phyloP scores from a whole-genome alignment of 2,888 invertebrate species.

The Campoplex capitator region DNA sequence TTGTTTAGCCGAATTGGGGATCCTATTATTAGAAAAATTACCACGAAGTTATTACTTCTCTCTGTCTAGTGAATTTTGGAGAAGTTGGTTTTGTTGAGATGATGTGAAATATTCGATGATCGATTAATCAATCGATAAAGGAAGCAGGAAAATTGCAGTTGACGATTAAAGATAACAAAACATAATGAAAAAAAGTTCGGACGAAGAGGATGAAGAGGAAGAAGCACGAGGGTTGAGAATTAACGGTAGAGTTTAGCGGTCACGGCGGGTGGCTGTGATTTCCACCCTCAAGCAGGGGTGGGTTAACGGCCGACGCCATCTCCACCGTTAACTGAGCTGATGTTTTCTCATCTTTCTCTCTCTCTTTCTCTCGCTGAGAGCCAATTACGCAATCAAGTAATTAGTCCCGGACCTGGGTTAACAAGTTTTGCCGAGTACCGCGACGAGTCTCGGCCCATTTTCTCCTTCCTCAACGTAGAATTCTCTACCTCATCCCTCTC shows the following conservation, averaged over 20 bases:
- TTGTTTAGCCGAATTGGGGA: neutral
- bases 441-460: slow-evolving; percentile 71
- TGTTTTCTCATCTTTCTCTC: slow-evolving; percentile 25
- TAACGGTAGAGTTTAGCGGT: slow-evolving; percentile 77
- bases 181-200: neutral
- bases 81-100: neutral
- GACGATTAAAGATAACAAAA: slow-evolving; percentile 16
- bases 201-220: slow-evolving; percentile 39
- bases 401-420: slow-evolving; percentile 83
- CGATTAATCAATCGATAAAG: neutral
- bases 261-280: slow-evolving; percentile 72
- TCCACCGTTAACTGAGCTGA: slow-evolving; percentile 44
- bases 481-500: slow-evolving; percentile 33
- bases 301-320: slow-evolving; percentile 65
- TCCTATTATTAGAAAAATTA: neutral
- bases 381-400: slow-evolving; percentile 84
- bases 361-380: slow-evolving; percentile 72
- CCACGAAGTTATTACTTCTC: neutral
- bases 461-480: slow-evolving; percentile 67
- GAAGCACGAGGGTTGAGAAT: slow-evolving; percentile 74
- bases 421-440: slow-evolving; percentile 76
- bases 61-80: neutral
- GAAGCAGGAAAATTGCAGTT: neutral
- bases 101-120: slow-evolving; percentile 8
- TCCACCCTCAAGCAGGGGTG: slow-evolving; percentile 57